Evolutionary conservation across 2,797 vertebrate genomes (phyloP), one percentile per base, ranked within the genome.

Genomic region (Falco rusticolus): DNA sequence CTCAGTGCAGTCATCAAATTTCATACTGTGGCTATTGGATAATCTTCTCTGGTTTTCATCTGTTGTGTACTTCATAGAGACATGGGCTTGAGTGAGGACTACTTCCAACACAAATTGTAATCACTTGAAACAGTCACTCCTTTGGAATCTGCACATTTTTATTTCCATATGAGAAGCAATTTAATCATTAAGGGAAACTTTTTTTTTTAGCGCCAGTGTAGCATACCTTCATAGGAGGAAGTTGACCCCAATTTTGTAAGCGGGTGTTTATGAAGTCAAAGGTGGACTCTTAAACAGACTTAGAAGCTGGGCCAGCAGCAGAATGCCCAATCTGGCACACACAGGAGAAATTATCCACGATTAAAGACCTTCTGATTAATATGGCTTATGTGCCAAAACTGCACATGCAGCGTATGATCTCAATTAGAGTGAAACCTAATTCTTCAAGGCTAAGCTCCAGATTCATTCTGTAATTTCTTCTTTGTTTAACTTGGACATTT

Each of bases 301-400:
- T 97, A 97, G 97, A 98, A 97, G 96, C 97, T 87, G 97, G 97
- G 98, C 97, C 96, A 94, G 93, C 95, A 95, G 90, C 92, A 94
- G 96, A 98, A 96, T 97, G 93, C 98, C 97, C 96, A 92, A 94
- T 97, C 97, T 97, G 97, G 98, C 97, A 97, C 95, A 97, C 98
- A 98, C 97, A 97, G 94, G 97, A 98, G 97, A 98, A 98, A 98
- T 98, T 98, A 98, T 97, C 97, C 97, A 97, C 98, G 96, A 98
- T 98, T 99, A 98, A 98, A 98, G 98, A 96, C 87, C 96, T 98
- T 98, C 98, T 99, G 98, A 99, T 98, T 98, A 99, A 98, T 98
- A 97, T 96, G 97, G 97, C 93, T 93, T 98, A 98, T 98, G 98
- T 98, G 98, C 98, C 98, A 98, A 98, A 98, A 97, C 97, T 98